Base-by-base conservation (phyloP, 2,888 invertebrate genomes). In the Nephrotoma guestfalica region DNA sequence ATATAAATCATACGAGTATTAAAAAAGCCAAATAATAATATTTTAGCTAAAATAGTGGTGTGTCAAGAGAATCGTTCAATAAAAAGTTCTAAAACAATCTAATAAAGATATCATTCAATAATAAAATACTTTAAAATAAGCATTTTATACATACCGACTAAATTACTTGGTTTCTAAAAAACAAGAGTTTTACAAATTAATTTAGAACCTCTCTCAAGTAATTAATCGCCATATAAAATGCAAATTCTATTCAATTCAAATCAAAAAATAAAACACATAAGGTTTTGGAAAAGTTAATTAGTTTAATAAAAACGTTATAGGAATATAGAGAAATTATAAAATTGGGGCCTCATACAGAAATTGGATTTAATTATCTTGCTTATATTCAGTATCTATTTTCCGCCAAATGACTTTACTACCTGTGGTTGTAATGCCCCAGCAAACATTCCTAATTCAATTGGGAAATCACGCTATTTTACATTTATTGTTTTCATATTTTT, bases 401-500 rank as follows among this genome's bases (percentile, higher is more conserved):
- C 30, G 30, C 71, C 71, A 71, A 30, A 71, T 41, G 41, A 41
- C 41, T 40, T 85, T 87, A 89, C 90, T 91, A 91, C 91, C 91
- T 91, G 91, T 87, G 93, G 93, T 93, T 94, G 94, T 92, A 94
- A 94, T 92, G 95, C 94, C 93, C 94, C 94, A 93, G 95, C 93
- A 93, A 95, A 94, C 92, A 95, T 94, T 93, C 94, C 94, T 93
- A 95, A 93, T 92, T 94, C 94, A 92, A 94, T 94, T 92, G 95
- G 95, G 92, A 94, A 94, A 92, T 94, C 94, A 93, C 94, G 94
- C 94, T 93, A 71, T 71, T 71, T 51, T 51, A 15, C 7, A 51
- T 51, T 51, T 51, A 51, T 51, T 71, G 71, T 71, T 71, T 71
- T 30, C 3, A 2, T 71, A 9, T 30, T 30, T 71, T 18, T 57